Evolutionary conservation across 2,888 invertebrate genomes (phyloP), one percentile per base, ranked within the genome.

Genomic region (Pammene aurita): DNA sequence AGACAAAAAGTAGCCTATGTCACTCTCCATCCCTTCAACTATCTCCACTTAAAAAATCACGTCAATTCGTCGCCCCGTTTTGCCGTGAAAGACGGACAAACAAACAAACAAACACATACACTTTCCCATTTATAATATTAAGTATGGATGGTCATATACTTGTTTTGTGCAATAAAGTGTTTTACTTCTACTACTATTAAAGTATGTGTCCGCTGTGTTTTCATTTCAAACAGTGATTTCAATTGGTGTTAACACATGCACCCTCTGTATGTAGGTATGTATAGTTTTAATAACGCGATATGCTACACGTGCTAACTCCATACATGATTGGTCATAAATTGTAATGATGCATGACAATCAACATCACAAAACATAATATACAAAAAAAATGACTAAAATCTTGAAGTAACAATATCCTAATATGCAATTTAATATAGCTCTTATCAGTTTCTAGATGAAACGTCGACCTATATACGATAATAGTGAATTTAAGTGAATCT

Each of bases 371-470:
- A 26, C 26, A 26, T 26, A 7, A 14, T 1, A 11, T 11, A 41
- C 42, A 11, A 34, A 60, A 34, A 60, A 34, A 7, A n/a, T 44
- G n/a, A 14, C 6, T 6, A n/a, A 13, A 34, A 60, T 35, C 9
- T 9, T 16, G 7, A 18, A 16, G 16, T 34, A 7, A 34, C 41
- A 26, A 48, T 26, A 46, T 55, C n/a, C 9, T 14, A 16, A 41
- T n/a, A n/a, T 63, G 14, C 18, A 50, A 26, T 46, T 35, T 10
- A 50, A 44, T 35, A 7, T 41, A 11, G 38, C 34, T 64, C 64
- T 54, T 54, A 60, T 69, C 68, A 41, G 54, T 56, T 44, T 60
- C 54, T 52, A 54, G 64, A 64, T 68, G 64, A 52, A 18, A 34
- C 5, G 34, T 46, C 38, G 44, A 64, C 63, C 63, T 68, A 68